These are phyloP conservation scores for Epicauta chinensis DNA, from an alignment of 1,140 invertebrate species.

Conservation along the genomic window DNA sequence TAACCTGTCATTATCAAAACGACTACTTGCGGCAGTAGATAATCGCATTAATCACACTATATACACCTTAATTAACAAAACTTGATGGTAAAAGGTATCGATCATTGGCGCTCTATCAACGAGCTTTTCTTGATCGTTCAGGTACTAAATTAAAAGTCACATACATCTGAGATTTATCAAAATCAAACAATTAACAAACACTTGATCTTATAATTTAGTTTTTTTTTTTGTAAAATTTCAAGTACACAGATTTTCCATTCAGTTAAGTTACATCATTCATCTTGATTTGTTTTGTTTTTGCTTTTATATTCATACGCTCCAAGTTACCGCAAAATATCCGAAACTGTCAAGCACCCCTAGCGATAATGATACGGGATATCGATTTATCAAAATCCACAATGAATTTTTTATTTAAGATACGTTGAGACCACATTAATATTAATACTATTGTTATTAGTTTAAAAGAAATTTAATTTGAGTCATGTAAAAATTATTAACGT, in stretches of 20 bases:
- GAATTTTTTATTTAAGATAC: no score
- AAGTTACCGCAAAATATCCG: slow-evolving; percentile 28
- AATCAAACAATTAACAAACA: no score
- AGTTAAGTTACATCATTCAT: slow-evolving; percentile 34
- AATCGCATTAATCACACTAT: slow-evolving; percentile 27
- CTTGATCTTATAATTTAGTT: no score
- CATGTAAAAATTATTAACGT: no score
- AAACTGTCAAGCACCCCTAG: slow-evolving; percentile 24
- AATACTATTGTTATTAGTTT: no score
- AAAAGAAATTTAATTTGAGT: no score
- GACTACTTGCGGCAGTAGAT: slow-evolving; percentile 11
- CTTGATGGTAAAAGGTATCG: slow-evolving; percentile 17
- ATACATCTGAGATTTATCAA: slow-evolving; percentile 17
- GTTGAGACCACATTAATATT: no score
- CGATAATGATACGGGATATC: slow-evolving; percentile 19
- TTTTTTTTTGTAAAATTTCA: slow-evolving; percentile 29
- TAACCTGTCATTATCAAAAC: slow-evolving; percentile 9
- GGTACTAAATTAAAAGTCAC: slow-evolving; percentile 31
- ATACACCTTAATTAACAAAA: slow-evolving; percentile 22
- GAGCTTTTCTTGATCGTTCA: slow-evolving; percentile 21
- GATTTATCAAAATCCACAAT: slow-evolving; percentile 32
- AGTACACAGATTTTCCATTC: slow-evolving; percentile 25
- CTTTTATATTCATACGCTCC: slow-evolving; percentile 35
- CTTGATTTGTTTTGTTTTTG: slow-evolving; percentile 35
- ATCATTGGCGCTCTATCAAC: slow-evolving; percentile 8